These are phyloP conservation scores for Eumerus sabulonum DNA, from an alignment of 2,888 invertebrate species.

Conservation along the genomic window DNA sequence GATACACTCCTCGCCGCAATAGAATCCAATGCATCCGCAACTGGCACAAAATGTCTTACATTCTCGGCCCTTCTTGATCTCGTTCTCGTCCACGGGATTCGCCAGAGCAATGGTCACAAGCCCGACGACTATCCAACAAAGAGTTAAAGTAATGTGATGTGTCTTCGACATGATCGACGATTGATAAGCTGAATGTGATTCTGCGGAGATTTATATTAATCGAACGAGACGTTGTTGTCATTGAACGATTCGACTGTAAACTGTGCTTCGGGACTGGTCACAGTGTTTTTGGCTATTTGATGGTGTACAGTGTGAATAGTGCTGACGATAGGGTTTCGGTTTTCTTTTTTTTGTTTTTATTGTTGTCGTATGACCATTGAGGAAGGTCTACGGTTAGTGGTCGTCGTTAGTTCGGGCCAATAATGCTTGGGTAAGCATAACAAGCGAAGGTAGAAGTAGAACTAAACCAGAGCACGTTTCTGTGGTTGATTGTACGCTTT, in stretches of 20 bases:
- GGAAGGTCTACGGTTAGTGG: constrained; percentile 54
- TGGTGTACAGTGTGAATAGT: constrained; percentile 13
- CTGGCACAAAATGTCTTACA: constrained; percentile 77
- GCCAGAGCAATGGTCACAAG: constrained; percentile 37
- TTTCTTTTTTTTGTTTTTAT: too few relatives aligned
- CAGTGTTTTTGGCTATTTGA: constrained; percentile 44
- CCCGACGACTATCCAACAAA: constrained; percentile 39
- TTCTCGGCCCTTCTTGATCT: constrained; percentile 73
- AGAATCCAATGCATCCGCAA: constrained; percentile 78
- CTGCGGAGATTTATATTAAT: constrained; percentile 55
- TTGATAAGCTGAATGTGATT: constrained; percentile 28
- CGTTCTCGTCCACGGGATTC: constrained; percentile 70
- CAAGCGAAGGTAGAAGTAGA: constrained; percentile 33
- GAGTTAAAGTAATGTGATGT: constrained; percentile 40
- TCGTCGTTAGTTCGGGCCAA: not conserved
- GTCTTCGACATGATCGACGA: constrained; percentile 50
- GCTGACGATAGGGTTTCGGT: constrained; percentile 1
- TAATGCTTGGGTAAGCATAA: constrained; percentile 52
- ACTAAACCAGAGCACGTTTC: constrained; percentile 49
- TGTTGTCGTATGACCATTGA: constrained; percentile 32
- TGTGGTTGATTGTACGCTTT: not conserved
- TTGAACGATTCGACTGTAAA: constrained; percentile 52
- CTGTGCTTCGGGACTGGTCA: constrained; percentile 12
- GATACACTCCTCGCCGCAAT: constrained; percentile 79
- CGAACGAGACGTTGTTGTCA: constrained; percentile 41